Evolutionary conservation across 2,797 vertebrate species (phyloP), one percentile per base, ranked within the genome.

Genomic region (Triplophysa bombifrons): DNA sequence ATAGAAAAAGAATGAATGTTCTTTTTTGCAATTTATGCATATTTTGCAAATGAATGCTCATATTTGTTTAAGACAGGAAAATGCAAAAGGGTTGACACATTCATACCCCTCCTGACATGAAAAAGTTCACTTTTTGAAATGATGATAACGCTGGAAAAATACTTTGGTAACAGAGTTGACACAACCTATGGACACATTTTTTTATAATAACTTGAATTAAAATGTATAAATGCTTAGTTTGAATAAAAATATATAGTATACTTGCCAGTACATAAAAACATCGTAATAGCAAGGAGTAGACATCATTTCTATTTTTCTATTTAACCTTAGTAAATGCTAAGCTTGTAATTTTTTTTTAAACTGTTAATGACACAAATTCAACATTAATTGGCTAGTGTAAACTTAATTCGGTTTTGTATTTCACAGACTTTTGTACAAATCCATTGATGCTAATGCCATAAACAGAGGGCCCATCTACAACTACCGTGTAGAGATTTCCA

Each of bases 401-500:
- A 60, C 25, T 27, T 56, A 3, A 56, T 27, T 27, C 1, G 41
- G 4, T 22, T 16, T 22, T 22, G 1, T 22, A 12, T 70, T 60
- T 30, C 27, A 27, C 84, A 91, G 87, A 6, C 86, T 97, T 91
- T 86, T 96, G 58, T 96, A 96, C 84, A 98, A 97, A 82, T 96
- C 97, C 65, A 96, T 98, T 0, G 97, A 98, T 0, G 96, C 97
- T 41, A 94, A 98, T 0, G 95, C 93, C 0, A 94, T 97, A 89
- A 94, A 98, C 84, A 89, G 94, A 0, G 97, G 98, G 51, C 98
- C 98, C 84, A 95, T 99, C 91, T 98, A 99, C 90, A 99, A 99
- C 95, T 94, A 98, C 89, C 94, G 97, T 0, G 96, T 99, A 90
- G 98, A 99, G 91, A 99, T 99, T 90, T 98, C 98, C 83, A 96